Conservation (phyloP, 2,797 vertebrate genomes). For the Phataginus tricuspis region DNA sequence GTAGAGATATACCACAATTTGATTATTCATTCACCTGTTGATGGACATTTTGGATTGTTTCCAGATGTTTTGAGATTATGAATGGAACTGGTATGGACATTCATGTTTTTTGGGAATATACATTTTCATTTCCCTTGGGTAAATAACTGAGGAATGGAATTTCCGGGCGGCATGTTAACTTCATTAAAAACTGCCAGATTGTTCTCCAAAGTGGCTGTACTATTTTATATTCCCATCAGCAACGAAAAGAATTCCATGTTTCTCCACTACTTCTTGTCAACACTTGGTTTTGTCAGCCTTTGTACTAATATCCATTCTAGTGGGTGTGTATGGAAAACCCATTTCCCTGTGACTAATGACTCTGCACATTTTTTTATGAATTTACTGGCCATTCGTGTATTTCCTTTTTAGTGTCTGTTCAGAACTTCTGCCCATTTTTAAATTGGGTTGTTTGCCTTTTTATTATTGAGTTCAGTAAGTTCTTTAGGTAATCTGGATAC, state of each 20-base stretch:
- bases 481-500: neutral
- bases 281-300: neutral
- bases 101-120: neutral
- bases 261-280: neutral
- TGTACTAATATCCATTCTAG: neutral
- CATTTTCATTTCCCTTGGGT: slow-evolving; percentile 15
- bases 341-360: slow-evolving; percentile 9
- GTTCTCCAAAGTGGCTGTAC: neutral
- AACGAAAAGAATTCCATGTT: neutral
- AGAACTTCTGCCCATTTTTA: slow-evolving; percentile 13
- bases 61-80: too few relatives aligned
- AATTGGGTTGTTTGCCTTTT: neutral
- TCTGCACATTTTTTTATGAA: neutral
- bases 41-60: slow-evolving; percentile 2
- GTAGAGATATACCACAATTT: neutral
- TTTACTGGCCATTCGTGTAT: neutral
- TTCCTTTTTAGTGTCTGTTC: neutral
- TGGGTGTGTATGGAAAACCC: neutral
- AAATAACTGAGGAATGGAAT: neutral
- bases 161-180: neutral
- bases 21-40: neutral
- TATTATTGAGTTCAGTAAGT: neutral
- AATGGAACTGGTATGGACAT: neutral
- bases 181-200: slow-evolving; percentile 11
- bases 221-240: neutral